These are phyloP conservation scores for Ophiothrix spiculata DNA, from an alignment of 35 echinoderm and acorn worm species.

Conservation along the genomic window DNA sequence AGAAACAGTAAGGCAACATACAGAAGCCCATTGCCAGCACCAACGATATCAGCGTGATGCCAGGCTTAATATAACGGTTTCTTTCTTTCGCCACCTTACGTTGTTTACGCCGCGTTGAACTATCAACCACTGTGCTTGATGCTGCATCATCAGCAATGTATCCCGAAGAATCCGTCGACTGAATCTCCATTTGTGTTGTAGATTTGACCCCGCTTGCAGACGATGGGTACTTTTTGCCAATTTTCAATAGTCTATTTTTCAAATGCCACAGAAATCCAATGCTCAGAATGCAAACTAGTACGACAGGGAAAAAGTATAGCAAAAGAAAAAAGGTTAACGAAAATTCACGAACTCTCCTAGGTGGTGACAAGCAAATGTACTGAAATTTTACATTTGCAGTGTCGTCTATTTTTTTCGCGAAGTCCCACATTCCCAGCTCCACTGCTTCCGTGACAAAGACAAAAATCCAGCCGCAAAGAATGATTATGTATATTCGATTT, in stretches of 20 bases:
- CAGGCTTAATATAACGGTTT: background rate
- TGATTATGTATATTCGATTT: background rate
- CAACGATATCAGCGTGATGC: background rate
- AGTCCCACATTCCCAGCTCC: background rate
- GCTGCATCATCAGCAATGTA: no score
- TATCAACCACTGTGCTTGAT: no score
- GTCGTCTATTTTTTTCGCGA: background rate
- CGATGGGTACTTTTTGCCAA: no score
- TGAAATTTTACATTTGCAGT: background rate
- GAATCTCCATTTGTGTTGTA: no score
- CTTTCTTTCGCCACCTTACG: no score
- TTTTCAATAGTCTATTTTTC: background rate
- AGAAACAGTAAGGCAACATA: conserved; percentile 3
- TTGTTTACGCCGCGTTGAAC: no score
- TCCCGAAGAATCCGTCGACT: no score
- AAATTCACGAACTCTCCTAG: background rate
- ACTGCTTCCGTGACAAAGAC: background rate
- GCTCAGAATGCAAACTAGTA: background rate
- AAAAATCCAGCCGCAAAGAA: background rate
- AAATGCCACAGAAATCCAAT: background rate
- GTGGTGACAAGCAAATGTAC: background rate
- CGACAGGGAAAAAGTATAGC: background rate
- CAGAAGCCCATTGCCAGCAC: background rate
- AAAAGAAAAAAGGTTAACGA: background rate
- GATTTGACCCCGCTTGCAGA: no score